phyloP scores from a whole-genome alignment of 1,140 invertebrate genomes.

The Leptonema lineaticorne region DNA sequence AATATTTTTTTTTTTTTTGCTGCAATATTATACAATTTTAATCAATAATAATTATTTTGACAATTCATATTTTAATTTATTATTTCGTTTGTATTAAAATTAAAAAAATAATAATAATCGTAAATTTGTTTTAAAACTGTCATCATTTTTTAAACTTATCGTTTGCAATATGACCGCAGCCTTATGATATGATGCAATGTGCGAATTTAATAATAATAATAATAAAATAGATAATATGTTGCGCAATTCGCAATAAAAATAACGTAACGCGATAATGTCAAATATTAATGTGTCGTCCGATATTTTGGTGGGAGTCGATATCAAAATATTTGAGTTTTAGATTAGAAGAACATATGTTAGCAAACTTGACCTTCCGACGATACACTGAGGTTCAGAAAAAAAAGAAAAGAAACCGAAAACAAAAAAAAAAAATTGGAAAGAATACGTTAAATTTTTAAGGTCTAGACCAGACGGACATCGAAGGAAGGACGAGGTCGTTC shows the following conservation, averaged over 20 bases:
- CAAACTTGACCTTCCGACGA: constrained; percentile 27
- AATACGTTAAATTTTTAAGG: background rate
- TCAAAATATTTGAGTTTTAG: constrained; percentile 33
- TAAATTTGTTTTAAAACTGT: too few species aligned
- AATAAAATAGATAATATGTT: too few species aligned
- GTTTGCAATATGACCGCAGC: too few species aligned
- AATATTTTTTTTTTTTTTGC: too few species aligned
- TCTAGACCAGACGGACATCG: background rate
- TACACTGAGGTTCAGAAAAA: constrained; percentile 5
- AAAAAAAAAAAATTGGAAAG: background rate
- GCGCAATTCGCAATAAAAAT: background rate
- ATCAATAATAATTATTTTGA: too few species aligned
- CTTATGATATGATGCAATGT: too few species aligned
- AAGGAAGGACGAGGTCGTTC: background rate
- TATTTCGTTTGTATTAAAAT: too few species aligned
- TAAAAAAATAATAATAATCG: too few species aligned
- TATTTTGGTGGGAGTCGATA: constrained; percentile 7
- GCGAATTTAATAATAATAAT: too few species aligned
- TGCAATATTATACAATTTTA: too few species aligned
- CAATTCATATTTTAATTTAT: too few species aligned
- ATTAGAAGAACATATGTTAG: constrained; percentile 30
- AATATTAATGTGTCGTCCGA: background rate
- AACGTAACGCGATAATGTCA: background rate
- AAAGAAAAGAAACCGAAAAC: background rate
- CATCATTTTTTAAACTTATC: too few species aligned